These are phyloP conservation scores for Harpalus rubripes DNA, from an alignment of 2,888 invertebrate genomes.

Conservation along the genomic window DNA sequence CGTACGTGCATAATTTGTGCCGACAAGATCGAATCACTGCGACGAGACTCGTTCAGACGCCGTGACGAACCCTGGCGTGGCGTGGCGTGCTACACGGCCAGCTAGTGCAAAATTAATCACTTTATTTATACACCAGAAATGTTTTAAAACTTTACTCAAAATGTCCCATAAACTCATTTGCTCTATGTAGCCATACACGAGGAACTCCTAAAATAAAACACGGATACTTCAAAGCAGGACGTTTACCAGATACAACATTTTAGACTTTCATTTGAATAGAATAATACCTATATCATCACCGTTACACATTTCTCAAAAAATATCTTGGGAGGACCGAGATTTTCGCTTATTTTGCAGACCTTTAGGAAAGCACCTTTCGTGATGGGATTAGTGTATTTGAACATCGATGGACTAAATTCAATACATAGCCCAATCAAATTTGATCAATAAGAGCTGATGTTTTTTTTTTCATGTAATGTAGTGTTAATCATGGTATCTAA, in stretches of 20 bases:
- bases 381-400: no score
- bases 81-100: neutral
- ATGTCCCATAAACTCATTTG: neutral
- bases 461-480: no score
- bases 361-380: no score
- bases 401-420: no score
- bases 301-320: no score
- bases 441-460: no score
- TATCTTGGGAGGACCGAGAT: no score
- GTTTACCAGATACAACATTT: neutral
- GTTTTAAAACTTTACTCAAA: neutral
- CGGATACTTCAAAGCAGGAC: neutral
- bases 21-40: conserved; percentile 54
- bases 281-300: no score
- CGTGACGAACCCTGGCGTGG: neutral
- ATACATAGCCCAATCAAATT: no score
- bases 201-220: neutral
- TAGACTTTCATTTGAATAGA: no score
- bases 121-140: conserved; percentile 7
- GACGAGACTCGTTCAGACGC: conserved; percentile 20
- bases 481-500: no score
- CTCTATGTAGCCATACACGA: neutral
- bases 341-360: no score
- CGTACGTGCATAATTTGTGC: conserved; percentile 56
- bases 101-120: conserved; percentile 15